phyloP scores from a whole-genome alignment of 2,113 vertebrate genomes.

The Nycticorax nycticorax region DNA sequence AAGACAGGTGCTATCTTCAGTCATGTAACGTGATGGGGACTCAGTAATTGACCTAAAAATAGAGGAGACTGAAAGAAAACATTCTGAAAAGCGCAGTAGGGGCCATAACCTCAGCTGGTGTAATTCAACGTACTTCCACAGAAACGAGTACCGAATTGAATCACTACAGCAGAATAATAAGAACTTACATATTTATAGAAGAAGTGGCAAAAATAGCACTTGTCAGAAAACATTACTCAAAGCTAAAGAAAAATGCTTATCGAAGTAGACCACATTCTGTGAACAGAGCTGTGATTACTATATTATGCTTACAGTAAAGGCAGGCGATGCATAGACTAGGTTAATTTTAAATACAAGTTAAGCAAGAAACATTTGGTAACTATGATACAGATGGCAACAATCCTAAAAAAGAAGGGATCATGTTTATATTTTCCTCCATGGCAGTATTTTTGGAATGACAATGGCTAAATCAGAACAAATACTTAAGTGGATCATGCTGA shows the following conservation, averaged over 20 bases:
- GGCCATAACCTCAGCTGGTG: slow-evolving; percentile 24
- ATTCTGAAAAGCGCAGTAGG: slow-evolving; percentile 14
- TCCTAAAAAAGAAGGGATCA: slow-evolving; percentile 55
- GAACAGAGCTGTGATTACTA: slow-evolving; percentile 44
- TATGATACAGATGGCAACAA: slow-evolving; percentile 46
- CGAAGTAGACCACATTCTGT: slow-evolving; percentile 18
- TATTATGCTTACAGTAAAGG: slow-evolving; percentile 31
- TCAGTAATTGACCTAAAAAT: slow-evolving; percentile 56
- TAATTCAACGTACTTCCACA: slow-evolving; percentile 37
- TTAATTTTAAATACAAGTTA: slow-evolving; percentile 49
- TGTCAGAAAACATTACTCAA: slow-evolving; percentile 46
- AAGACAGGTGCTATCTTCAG: slow-evolving; percentile 52
- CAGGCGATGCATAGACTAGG: slow-evolving; percentile 1
- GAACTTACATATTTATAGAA: slow-evolving; percentile 28
- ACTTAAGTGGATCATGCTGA: slow-evolving; percentile 25
- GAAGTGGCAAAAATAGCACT: slow-evolving; percentile 19
- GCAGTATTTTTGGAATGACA: slow-evolving; percentile 61
- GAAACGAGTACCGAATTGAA: slow-evolving; percentile 31
- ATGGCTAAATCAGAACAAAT: slow-evolving; percentile 57
- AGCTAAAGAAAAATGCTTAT: slow-evolving; percentile 44
- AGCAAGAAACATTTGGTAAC: slow-evolving; percentile 53
- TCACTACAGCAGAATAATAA: slow-evolving; percentile 52
- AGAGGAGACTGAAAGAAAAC: slow-evolving; percentile 23
- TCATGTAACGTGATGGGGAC: slow-evolving; percentile 40
- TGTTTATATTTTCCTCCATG: slow-evolving; percentile 60